Base-by-base conservation (phyloP, 2,797 vertebrate genomes). In the Stomatorhinus walkeri region DNA sequence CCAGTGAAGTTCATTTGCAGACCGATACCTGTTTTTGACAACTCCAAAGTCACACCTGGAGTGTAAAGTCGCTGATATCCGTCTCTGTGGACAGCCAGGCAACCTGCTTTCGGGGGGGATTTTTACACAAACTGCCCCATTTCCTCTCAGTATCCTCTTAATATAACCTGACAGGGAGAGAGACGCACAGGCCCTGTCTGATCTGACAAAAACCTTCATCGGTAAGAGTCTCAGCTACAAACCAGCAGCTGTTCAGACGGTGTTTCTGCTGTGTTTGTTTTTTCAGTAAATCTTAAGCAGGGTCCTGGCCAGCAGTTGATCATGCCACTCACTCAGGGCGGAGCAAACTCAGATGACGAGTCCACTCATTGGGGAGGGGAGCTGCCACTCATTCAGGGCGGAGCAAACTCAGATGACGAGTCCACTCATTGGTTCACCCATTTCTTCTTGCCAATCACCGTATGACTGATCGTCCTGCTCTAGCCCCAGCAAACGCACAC, bases 221-320 rank as follows among this genome's bases (percentile, higher is more conserved):
- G 36, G 5, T 7, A 79, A 43, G 72, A n/a, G 72, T 36, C 36
- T 43, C 36, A 43, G 16, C 72, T 79, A 43, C 72, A 79, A 14
- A 79, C 72, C 72, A 43, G 36, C 16, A 2, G 16, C 36, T n/a
- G 72, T 40, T 14, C 72, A 76, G 72, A 76, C 16, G 68, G 1
- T 40, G 1, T 40, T 76, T 76, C 14, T 16, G 68, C 32, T 1
- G 28, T 72, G 1, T 6, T 76, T 40, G 24, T 76, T 76, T 76
- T 36, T 16, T 48, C 88, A n/a, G 52, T 4, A 10, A 85, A 84
- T 88, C 87, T 28, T 54, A 24, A 86, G 83, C n/a, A 88, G 49
- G 56, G 83, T 89, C 89, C 64, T 24, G 85, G 81, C 83, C 88
- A 89, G 87, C 81, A 83, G 49, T 19, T 43, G 28, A 32, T 32